phyloP scores from a whole-genome alignment of 2,888 invertebrate genomes.

The Tenthredo livida region DNA sequence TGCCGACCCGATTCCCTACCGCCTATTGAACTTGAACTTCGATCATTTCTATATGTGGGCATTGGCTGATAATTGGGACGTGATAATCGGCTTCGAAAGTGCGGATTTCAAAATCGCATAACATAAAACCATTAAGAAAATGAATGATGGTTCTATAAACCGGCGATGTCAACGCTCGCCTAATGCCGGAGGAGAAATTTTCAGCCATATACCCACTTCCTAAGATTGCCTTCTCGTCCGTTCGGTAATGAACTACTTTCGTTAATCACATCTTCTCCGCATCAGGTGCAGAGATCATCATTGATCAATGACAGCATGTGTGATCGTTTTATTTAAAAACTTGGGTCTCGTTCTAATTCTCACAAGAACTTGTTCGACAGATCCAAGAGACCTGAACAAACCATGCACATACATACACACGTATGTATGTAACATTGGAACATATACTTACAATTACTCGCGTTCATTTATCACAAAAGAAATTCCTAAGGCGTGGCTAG shows the following conservation, averaged over 20 bases:
- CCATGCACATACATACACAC: neutral
- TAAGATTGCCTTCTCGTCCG: neutral
- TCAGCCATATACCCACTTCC: neutral
- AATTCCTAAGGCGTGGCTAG: conserved; percentile 24
- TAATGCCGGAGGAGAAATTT: neutral
- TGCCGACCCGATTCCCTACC: neutral
- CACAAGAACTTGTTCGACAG: neutral
- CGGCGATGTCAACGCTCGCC: neutral
- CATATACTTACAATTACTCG: neutral
- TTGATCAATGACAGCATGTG: neutral
- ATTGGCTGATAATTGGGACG: neutral
- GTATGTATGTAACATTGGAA: too few relatives aligned
- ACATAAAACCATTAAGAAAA: neutral
- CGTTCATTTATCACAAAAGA: conserved; percentile 5
- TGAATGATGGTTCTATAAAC: neutral
- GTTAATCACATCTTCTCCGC: neutral
- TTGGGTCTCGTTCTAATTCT: neutral
- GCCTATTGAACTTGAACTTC: neutral
- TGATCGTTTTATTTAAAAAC: neutral
- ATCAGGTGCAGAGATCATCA: neutral
- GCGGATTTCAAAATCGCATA: neutral
- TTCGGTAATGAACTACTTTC: conserved; percentile 27
- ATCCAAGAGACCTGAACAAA: neutral
- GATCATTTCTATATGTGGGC: neutral
- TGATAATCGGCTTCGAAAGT: neutral